phyloP scores from a whole-genome alignment of 2,888 invertebrate species.

The Ceraclea dissimilis region DNA sequence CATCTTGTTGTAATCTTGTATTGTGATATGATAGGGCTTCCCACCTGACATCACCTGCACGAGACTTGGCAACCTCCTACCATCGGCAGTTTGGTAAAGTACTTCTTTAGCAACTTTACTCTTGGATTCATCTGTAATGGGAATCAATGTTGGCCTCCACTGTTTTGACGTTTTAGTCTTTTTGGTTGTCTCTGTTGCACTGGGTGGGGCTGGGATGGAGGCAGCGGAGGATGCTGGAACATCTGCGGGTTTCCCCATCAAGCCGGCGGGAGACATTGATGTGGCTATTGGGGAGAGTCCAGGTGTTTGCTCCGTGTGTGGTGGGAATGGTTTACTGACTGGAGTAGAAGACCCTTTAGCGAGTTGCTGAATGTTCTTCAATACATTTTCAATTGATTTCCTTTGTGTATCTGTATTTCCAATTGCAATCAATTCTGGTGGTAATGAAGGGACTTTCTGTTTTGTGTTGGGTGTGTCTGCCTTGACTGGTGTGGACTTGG shows the following conservation, averaged over 20 bases:
- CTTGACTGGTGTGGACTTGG: constrained; percentile 26
- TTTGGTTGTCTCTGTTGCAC: constrained; percentile 39
- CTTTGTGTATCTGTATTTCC: constrained; percentile 45
- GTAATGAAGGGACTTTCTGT: constrained; percentile 38
- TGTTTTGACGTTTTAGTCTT: constrained; percentile 53
- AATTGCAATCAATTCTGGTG: constrained; percentile 53
- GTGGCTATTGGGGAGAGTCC: constrained; percentile 14
- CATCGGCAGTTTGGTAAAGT: constrained; percentile 52
- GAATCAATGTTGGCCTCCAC: constrained; percentile 66
- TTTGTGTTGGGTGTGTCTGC: constrained; percentile 30
- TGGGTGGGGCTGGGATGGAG: constrained; percentile 25
- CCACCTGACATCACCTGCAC: constrained; percentile 72
- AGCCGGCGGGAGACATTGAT: constrained; percentile 31
- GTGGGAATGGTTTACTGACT: constrained; percentile 42
- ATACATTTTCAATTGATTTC: constrained; percentile 43
- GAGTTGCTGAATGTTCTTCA: constrained; percentile 45
- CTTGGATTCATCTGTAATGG: constrained; percentile 51
- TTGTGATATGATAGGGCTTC: constrained; percentile 70
- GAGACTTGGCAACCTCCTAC: constrained; percentile 52
- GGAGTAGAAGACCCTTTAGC: constrained; percentile 44
- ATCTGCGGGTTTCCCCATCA: constrained; percentile 30
- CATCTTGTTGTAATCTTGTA: constrained; percentile 75
- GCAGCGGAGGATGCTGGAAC: constrained; percentile 30
- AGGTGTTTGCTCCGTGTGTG: constrained; percentile 27
- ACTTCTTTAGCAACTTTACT: constrained; percentile 40